Evolutionary conservation across 2,113 vertebrate genomes (phyloP), one percentile per base, ranked within the genome.

Genomic region (Camarhynchus parvulus): DNA sequence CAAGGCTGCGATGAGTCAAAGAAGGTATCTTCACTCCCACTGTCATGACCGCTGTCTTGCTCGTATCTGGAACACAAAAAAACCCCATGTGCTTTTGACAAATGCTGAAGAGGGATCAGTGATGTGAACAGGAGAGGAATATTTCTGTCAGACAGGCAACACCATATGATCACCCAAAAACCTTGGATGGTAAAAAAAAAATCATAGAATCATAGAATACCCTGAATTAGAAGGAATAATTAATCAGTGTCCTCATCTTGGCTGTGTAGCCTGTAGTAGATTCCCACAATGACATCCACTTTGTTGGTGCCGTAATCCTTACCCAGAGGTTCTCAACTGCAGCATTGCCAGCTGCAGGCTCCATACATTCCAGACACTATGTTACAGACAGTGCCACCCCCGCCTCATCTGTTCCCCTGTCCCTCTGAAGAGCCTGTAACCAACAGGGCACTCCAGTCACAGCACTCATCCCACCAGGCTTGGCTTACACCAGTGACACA

Each of bases 41-140:
- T 99, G 98, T 99, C 99, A 33, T 99, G 99, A 12, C 99, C 99
- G 3, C 99, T 99, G 95, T 99, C 99, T 67, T 99, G 99, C 77
- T 99, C 99, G 0, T 99, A 99, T 63, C 99, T 99, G 87, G 33
- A 94, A 88, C 62, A 90, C 42, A 85, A 89, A 67, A 74, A 53
- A n/a, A 91, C 4, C 1, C 3, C 33, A 47, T 4, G 35, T 66
- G 10, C 16, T 85, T 85, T 30, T 64, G 42, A 77, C 41, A 77
- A 9, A 78, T 83, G 30, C 49, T 49, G 18, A 83, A 72, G 22
- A 7, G 30, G 11, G 28, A 70, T 39, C 20, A 42, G 31, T n/a
- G 20, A 64, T 7, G 25, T 35, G 42, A 77, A 77, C 23, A 25
- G 27, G 10, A 78, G 46, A 70, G 93, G 17, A 88, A 66, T 1